Percentiles rank a stretch among this genome's conserved stretches.
Conservation (phyloP, 2,888 invertebrate genomes). For the Drosophila histrio region DNA sequence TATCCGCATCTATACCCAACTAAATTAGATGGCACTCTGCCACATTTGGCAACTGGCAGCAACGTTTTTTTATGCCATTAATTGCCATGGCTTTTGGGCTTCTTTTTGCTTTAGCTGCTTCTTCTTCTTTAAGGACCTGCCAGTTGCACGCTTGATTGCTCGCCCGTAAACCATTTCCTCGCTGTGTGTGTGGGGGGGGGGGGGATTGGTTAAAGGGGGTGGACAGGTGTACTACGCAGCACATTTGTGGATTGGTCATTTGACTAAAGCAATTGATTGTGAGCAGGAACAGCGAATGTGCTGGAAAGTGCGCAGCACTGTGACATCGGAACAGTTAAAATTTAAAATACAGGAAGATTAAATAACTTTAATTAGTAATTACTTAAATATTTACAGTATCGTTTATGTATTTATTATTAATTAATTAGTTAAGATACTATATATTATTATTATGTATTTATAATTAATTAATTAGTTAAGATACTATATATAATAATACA, state of each 20-base stretch:
- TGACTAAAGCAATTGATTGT: slow-evolving; percentile 27
- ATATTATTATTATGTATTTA: too few species aligned
- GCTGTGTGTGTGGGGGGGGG: not conserved
- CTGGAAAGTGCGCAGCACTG: not conserved
- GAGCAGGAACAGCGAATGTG: not conserved
- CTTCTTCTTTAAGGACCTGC: slow-evolving; percentile 19
- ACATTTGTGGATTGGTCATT: slow-evolving; percentile 58
- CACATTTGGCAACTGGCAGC: slow-evolving; percentile 28
- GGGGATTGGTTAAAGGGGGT: not conserved
- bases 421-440: too few species aligned
- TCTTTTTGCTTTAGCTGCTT: not conserved
- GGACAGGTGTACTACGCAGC: slow-evolving; percentile 34
- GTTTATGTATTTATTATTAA: too few species aligned
- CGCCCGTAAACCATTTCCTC: slow-evolving; percentile 45
- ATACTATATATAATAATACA: too few species aligned
- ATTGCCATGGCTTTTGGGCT: slow-evolving; percentile 55
- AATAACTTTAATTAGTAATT: too few species aligned
- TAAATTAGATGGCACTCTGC: slow-evolving; percentile 52
- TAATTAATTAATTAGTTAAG: too few species aligned
- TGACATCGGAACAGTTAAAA: not conserved
- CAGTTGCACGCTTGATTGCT: slow-evolving; percentile 62
- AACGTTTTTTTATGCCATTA: slow-evolving; percentile 61
- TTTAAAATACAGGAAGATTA: not conserved
- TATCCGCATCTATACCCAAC: slow-evolving; percentile 13
- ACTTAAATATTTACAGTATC: too few species aligned